Percentiles rank a stretch among this genome's conserved stretches.
phyloP scores from a whole-genome alignment of 2,113 vertebrate species.

The Colius striatus region DNA sequence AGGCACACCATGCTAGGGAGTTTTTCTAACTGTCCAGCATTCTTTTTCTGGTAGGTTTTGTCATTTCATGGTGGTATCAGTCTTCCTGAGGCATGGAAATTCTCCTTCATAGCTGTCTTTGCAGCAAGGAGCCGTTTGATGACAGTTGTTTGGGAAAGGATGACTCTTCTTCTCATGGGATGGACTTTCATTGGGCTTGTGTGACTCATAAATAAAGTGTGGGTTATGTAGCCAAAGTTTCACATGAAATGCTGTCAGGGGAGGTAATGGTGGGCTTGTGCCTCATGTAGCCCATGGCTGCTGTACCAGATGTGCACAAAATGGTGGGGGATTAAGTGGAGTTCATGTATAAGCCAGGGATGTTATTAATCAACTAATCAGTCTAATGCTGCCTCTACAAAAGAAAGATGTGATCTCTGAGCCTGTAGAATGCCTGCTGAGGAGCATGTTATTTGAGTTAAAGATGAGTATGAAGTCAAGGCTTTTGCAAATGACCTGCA shows the following conservation, averaged over 20 bases:
- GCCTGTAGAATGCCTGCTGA: background rate
- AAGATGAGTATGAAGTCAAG: background rate
- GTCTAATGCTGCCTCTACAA: background rate
- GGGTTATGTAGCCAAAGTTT: background rate
- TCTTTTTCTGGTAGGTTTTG: background rate
- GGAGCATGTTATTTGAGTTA: background rate
- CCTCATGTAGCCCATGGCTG: background rate
- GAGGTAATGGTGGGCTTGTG: background rate
- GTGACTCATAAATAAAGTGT: background rate
- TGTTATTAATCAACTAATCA: background rate
- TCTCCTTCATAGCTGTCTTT: background rate
- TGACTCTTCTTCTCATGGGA: background rate
- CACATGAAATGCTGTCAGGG: background rate
- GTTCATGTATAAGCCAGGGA: background rate
- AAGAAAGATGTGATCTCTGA: background rate
- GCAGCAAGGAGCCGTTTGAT: slow-evolving; percentile 30
- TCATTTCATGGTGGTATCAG: background rate
- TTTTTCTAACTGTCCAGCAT: background rate
- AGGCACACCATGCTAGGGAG: rapidly evolving
- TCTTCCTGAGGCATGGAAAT: rapidly evolving
- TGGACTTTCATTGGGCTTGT: background rate
- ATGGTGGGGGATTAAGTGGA: background rate
- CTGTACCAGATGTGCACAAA: background rate
- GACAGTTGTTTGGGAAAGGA: background rate
- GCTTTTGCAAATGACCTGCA: background rate